Conservation (phyloP, 2,888 invertebrate genomes). For the Drosophila neonasuta region DNA sequence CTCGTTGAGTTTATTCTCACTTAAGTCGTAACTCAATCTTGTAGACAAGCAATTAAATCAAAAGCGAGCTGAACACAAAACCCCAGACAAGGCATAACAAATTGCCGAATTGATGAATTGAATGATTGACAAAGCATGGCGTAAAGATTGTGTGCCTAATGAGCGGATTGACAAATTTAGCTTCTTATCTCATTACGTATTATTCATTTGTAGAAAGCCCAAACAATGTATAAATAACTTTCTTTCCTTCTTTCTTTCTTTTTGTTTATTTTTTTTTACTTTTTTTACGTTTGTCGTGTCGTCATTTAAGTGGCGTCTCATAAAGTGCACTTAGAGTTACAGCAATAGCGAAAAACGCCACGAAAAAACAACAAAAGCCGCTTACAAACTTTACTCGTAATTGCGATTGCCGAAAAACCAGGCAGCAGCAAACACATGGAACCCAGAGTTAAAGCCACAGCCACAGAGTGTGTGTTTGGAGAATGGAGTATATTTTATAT, state of each 20-base stretch:
- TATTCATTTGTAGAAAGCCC: constrained; percentile 20
- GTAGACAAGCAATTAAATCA: not conserved
- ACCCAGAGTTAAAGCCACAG: not conserved
- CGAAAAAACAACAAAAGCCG: constrained; percentile 55
- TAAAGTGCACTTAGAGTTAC: constrained; percentile 53
- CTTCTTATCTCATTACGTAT: constrained; percentile 26
- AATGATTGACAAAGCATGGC: constrained; percentile 11
- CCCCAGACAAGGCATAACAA: constrained; percentile 2
- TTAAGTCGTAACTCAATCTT: too few species aligned
- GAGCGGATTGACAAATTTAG: constrained; percentile 24
- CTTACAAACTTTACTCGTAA: constrained; percentile 59
- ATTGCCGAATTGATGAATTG: constrained; percentile 11
- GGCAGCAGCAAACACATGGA: constrained; percentile 12
- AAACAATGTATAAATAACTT: constrained; percentile 40
- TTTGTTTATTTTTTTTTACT: not conserved
- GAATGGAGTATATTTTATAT: constrained; percentile 24
- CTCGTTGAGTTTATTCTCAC: too few species aligned
- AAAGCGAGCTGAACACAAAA: not conserved
- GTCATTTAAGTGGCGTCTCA: constrained; percentile 45
- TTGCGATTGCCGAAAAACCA: constrained; percentile 63
- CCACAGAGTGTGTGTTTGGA: constrained; percentile 24
- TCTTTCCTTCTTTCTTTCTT: constrained; percentile 26
- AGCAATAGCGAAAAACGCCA: constrained; percentile 24
- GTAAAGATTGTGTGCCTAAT: constrained; percentile 4
- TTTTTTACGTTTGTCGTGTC: constrained; percentile 35